Evolutionary conservation across 2,797 vertebrate species (phyloP), one percentile per base, ranked within the genome.

Genomic region (Vultur gryphus): DNA sequence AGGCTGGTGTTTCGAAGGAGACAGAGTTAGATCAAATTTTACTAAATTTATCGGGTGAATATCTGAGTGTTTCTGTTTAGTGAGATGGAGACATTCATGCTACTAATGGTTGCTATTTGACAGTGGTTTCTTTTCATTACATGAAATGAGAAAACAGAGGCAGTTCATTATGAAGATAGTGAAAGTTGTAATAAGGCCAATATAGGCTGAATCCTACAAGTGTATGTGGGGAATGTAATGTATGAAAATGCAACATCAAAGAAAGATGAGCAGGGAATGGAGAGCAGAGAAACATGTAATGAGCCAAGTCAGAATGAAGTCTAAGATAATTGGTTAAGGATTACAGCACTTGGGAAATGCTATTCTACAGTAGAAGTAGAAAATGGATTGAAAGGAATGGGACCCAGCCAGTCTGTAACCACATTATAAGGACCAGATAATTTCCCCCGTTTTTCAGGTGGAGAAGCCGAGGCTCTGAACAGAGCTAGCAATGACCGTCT

Each of bases 161-260:
- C 35, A 59, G 76, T 93, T 94, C 91, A 49, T 93, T 93, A 87
- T 35, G 48, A 95, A 93, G 48, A 76, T 21, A 52, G 83, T 59
- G 48, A 67, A 95, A 91, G 77, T 91, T 93, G 54, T 87, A 93
- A 88, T 77, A 95, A 95, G 75, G 37, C 66, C 8, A 89, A 62
- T 72, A 76, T 26, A 72, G 65, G 52, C 59, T 90, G 75, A 94
- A 89, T 84, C 64, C 85, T 84, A 90, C 85, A 92, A 86, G 67
- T 48, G 18, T 26, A 64, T 61, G 33, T n/a, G 66, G 46, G 79
- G 51, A 87, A 88, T 48, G 29, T 77, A 90, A 82, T 21, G 17
- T 73, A 85, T 59, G 86, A 92, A 95, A 95, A 90, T 25, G 21
- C 62, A 93, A 52, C 77, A 79, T 95, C 85, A 96, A 95, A 95